Base-by-base conservation (phyloP, 2,888 invertebrate species). In the Parnassius mnemosyne region DNA sequence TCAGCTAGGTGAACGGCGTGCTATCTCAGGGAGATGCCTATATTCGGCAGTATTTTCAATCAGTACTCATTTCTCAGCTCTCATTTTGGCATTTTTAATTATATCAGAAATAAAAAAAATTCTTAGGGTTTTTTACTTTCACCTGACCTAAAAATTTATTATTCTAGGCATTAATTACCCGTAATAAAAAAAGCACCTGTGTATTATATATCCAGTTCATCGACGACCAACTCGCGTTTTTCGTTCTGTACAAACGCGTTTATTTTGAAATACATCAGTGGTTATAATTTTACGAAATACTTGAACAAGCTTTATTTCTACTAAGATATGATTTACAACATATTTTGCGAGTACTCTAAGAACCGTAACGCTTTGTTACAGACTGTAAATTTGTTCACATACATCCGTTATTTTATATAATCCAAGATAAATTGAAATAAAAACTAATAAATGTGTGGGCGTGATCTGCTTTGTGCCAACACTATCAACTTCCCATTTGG, bases 311-410 rank as follows among this genome's bases (percentile, higher is more conserved):
- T 62, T 57, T 62, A 57, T 12, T 53, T 50, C 57, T 62, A 62
- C 53, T 57, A 62, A 62, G 53, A 42, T 62, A 57, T 62, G 57
- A 62, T 62, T 62, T 62, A 62, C 49, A 61, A 57, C 57, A 57
- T 57, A 49, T 57, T 53, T 57, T 53, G 44, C 49, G 43, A 49
- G 62, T 57, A 57, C 44, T 61, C 43, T 46, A 46, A 47, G 51
- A 50, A 51, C 53, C 53, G 53, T 57, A 61, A 49, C 49, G 49
- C 47, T 50, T 62, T 62, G n/a, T 53, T 43, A 57, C 57, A 62
- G 57, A 50, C 53, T 57, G 53, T 58, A 54, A 58, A 46, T 62
- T 62, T 62, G 43, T 57, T 62, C 49, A 54, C 54, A 51, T 58
- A 3, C 53, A 13, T 41, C 47, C 13, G 46, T 42, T 44, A 43